phyloP scores from a whole-genome alignment of 2,113 vertebrate species.

The Sinocyclocheilus rhinocerous region DNA sequence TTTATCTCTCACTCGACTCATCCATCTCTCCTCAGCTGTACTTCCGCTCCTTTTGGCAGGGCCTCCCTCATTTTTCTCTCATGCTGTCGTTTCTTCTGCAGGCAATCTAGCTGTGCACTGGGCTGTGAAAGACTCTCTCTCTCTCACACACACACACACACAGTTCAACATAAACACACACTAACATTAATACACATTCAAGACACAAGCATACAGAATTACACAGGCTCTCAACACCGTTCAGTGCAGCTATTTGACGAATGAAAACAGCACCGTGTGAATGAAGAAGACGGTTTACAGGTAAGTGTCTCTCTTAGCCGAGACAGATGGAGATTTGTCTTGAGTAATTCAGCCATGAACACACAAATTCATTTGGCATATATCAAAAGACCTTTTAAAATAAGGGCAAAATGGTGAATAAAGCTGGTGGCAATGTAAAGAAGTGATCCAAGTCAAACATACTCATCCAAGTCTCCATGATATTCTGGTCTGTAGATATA shows the following conservation, averaged over 20 bases:
- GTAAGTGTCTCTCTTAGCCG: not conserved
- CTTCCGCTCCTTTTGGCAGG: slow-evolving; percentile 58
- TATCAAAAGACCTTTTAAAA: not conserved
- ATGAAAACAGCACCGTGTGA: not conserved
- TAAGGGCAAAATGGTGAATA: not conserved
- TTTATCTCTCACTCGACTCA: slow-evolving; percentile 30
- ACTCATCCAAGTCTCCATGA: not conserved
- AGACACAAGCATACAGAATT: not conserved
- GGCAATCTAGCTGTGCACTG: slow-evolving; percentile 71
- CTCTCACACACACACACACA: slow-evolving; percentile 52
- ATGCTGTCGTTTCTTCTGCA: slow-evolving; percentile 64
- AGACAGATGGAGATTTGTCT: not conserved
- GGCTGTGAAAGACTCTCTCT: slow-evolving; percentile 68
- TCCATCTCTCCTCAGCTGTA: slow-evolving; percentile 47
- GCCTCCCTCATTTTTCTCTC: slow-evolving; percentile 66
- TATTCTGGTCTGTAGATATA: not conserved
- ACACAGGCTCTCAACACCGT: not conserved
- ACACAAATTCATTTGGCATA: not conserved
- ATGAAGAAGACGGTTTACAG: slow-evolving; percentile 33
- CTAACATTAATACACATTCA: slow-evolving; percentile 37
- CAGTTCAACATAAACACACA: slow-evolving; percentile 60
- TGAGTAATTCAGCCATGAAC: not conserved
- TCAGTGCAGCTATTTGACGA: slow-evolving; percentile 20
- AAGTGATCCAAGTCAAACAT: not conserved
- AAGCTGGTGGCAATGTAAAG: not conserved